phyloP scores from a whole-genome alignment of 2,113 vertebrate genomes.

The mouse (Mus musculus) region DNA sequence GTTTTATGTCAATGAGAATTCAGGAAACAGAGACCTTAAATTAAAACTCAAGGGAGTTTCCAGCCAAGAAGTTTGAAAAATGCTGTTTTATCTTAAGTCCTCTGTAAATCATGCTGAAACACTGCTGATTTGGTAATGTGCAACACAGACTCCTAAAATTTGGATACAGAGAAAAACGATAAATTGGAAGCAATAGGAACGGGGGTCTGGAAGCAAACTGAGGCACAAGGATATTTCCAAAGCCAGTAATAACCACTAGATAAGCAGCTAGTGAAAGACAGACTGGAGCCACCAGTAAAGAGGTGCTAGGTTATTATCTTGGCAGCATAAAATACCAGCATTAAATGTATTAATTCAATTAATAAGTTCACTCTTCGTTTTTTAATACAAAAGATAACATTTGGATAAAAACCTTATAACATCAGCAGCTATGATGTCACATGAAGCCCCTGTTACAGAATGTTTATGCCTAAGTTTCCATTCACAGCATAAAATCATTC shows the following conservation, averaged over 20 bases:
- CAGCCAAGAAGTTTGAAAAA: conserved; percentile 48
- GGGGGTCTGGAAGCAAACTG: not conserved
- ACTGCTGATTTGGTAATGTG: conserved; percentile 68
- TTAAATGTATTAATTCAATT: not conserved
- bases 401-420: not conserved
- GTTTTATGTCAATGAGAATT: conserved; percentile 69
- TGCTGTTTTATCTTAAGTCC: conserved; percentile 64
- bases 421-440: not conserved
- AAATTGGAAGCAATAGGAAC: conserved; percentile 49
- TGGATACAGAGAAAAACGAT: not conserved
- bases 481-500: not conserved
- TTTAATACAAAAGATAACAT: not conserved
- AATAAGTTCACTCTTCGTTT: not conserved
- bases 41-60: conserved; percentile 65
- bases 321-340: not conserved
- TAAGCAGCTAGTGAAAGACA: not conserved
- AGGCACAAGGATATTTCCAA: conserved; percentile 37
- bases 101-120: conserved; percentile 77
- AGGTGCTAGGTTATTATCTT: not conserved
- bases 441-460: not conserved
- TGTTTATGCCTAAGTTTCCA: not conserved
- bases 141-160: conserved; percentile 49
- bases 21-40: conserved; percentile 74
- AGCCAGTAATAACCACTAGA: not conserved
- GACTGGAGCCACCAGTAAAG: not conserved